Evolutionary conservation across 2,113 vertebrate genomes (phyloP).

Genomic region (Pelobates fuscus): DNA sequence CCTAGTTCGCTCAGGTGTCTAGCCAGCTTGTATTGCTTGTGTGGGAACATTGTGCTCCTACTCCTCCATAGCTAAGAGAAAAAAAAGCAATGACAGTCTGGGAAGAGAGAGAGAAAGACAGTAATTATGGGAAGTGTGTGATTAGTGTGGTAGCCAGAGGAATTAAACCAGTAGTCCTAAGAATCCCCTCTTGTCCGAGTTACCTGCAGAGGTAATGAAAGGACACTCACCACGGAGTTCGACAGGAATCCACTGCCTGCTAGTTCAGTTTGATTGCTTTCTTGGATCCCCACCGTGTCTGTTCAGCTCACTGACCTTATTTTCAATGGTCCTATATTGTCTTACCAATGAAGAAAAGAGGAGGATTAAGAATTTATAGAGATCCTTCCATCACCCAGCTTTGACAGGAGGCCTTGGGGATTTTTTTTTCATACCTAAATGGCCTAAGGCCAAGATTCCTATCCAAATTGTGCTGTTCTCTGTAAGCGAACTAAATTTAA

Average conservation of each 20-base stretch:
- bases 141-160: slow-evolving; percentile 94
- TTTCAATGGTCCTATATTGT: slow-evolving; percentile 82
- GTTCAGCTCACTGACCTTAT: slow-evolving; percentile 79
- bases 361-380: slow-evolving; percentile 89
- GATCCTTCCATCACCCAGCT: slow-evolving; percentile 82
- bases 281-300: slow-evolving; percentile 81
- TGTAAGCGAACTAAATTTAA: slow-evolving; percentile 40
- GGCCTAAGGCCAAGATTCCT: slow-evolving; percentile 74
- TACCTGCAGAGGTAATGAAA: slow-evolving; percentile 84
- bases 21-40: slow-evolving; percentile 68
- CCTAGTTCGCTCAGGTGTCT: slow-evolving; percentile 71
- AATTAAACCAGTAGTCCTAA: slow-evolving; percentile 84
- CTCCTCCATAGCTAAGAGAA: slow-evolving; percentile 67
- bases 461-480: slow-evolving; percentile 69
- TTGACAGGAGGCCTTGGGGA: slow-evolving; percentile 74
- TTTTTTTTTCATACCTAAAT: slow-evolving; percentile 81
- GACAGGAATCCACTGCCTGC: slow-evolving; percentile 84
- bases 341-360: slow-evolving; percentile 72
- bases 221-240: slow-evolving; percentile 73
- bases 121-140: slow-evolving; percentile 79
- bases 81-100: slow-evolving; percentile 77
- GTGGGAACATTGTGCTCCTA: slow-evolving; percentile 70
- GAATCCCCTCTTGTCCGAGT: slow-evolving; percentile 82
- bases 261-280: slow-evolving; percentile 91
- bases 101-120: slow-evolving; percentile 74